These are phyloP conservation scores for Lepus americanus DNA, from an alignment of 2,113 vertebrate species.

Conservation along the genomic window DNA sequence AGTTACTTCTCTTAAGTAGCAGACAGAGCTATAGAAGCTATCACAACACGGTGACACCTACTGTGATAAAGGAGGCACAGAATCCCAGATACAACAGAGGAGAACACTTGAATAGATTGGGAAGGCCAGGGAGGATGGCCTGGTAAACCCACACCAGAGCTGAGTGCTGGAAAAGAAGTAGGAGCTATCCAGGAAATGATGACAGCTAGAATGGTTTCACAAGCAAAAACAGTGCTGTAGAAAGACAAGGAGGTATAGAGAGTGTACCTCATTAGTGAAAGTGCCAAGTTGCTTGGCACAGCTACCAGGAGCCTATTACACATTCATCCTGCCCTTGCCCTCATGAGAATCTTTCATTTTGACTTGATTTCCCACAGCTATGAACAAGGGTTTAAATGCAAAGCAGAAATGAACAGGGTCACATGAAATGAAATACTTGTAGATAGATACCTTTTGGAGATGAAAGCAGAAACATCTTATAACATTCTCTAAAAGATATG, in stretches of 20 bases:
- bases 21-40: neutral
- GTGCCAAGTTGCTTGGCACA: neutral
- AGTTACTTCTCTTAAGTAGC: neutral
- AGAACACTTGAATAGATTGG: neutral
- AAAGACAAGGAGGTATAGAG: neutral
- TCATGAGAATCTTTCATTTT: slow-evolving; percentile 67
- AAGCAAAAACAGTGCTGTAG: neutral
- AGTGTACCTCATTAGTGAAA: slow-evolving; percentile 42
- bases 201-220: slow-evolving; percentile 22
- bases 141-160: neutral
- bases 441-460: slow-evolving; percentile 69
- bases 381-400: slow-evolving; percentile 72
- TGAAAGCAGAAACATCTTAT: slow-evolving; percentile 71
- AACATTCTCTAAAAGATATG: slow-evolving; percentile 62
- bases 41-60: neutral
- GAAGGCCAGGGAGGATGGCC: neutral
- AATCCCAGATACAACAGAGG: neutral
- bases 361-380: slow-evolving; percentile 63
- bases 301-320: neutral
- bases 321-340: slow-evolving; percentile 8
- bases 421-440: slow-evolving; percentile 60
- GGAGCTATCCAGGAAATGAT: neutral
- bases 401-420: slow-evolving; percentile 71
- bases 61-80: neutral
- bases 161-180: slow-evolving; percentile 17